These are phyloP conservation scores for Rotaria magnacalcarata DNA, from an alignment of 2,888 invertebrate genomes.

Conservation along the genomic window DNA sequence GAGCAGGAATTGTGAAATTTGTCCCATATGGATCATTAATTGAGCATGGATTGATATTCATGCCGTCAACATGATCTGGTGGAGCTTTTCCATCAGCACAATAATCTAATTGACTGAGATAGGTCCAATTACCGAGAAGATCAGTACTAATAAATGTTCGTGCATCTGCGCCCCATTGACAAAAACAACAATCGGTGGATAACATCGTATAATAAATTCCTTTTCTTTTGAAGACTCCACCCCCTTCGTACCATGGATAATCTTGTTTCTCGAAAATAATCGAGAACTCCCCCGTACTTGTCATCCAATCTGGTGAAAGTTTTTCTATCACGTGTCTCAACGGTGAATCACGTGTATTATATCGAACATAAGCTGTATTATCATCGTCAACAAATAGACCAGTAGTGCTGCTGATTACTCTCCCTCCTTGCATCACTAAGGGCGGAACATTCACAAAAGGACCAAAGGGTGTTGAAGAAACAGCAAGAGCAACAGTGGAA, in stretches of 20 bases:
- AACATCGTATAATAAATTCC: no score
- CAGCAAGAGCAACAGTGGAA: slow-evolving; percentile 16
- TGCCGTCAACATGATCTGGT: neutral
- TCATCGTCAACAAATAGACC: neutral
- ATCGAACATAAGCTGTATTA: slow-evolving; percentile 31
- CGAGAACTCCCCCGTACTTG: neutral
- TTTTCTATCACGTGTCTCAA: slow-evolving; percentile 9
- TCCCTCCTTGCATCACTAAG: neutral
- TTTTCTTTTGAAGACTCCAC: neutral
- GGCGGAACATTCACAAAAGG: slow-evolving; percentile 1
- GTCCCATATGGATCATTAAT: neutral
- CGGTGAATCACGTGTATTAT: neutral
- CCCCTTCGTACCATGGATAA: neutral
- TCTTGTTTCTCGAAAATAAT: neutral
- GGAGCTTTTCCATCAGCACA: neutral
- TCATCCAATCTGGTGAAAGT: neutral
- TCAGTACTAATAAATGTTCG: no score
- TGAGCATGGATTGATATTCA: neutral
- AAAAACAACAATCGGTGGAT: no score
- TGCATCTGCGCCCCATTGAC: no score
- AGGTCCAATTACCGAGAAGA: neutral
- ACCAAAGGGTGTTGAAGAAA: slow-evolving; percentile 9
- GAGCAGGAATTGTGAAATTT: slow-evolving; percentile 15
- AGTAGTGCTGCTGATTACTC: neutral
- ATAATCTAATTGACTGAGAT: neutral